Evolutionary conservation across 2,888 invertebrate species (phyloP).

Genomic region (Mesochorus sp.): DNA sequence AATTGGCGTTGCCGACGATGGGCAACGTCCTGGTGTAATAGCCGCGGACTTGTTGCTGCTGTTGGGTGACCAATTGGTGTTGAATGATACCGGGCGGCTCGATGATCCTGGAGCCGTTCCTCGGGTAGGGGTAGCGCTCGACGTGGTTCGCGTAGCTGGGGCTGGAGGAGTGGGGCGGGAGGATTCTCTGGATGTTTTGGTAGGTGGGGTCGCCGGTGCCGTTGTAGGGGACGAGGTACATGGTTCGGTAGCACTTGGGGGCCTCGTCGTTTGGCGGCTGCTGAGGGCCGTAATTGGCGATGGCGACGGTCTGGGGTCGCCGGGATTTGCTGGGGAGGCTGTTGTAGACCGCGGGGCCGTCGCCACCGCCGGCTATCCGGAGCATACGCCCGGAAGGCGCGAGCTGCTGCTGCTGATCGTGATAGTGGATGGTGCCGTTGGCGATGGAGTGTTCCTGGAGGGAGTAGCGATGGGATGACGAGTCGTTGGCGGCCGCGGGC

Average conservation of each 20-base stretch:
- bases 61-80: conserved; percentile 54
- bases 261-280: conserved; percentile 55
- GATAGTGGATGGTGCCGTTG: conserved; percentile 71
- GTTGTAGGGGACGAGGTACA: conserved; percentile 80
- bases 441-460: conserved; percentile 55
- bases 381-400: conserved; percentile 68
- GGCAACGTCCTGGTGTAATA: conserved; percentile 73
- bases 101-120: conserved; percentile 66
- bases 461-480: conserved; percentile 68
- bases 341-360: conserved; percentile 67
- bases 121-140: conserved; percentile 79
- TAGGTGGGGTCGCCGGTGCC: conserved; percentile 79
- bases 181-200: conserved; percentile 78
- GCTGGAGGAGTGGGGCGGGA: conserved; percentile 74
- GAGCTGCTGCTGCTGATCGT: conserved; percentile 65
- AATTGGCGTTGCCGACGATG: conserved; percentile 56
- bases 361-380: conserved; percentile 72
- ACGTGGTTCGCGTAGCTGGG: conserved; percentile 77
- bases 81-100: conserved; percentile 47
- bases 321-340: conserved; percentile 66
- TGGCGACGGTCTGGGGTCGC: conserved; percentile 57
- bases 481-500: conserved; percentile 43
- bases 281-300: conserved; percentile 71
- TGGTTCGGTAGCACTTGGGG: conserved; percentile 78
- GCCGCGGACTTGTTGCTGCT: conserved; percentile 64